A percentile compares a stretch with the other conserved stretches of the same genome.
These are phyloP conservation scores for Piscicola geometra DNA, from an alignment of 2,888 invertebrate genomes.

Conservation along the genomic window DNA sequence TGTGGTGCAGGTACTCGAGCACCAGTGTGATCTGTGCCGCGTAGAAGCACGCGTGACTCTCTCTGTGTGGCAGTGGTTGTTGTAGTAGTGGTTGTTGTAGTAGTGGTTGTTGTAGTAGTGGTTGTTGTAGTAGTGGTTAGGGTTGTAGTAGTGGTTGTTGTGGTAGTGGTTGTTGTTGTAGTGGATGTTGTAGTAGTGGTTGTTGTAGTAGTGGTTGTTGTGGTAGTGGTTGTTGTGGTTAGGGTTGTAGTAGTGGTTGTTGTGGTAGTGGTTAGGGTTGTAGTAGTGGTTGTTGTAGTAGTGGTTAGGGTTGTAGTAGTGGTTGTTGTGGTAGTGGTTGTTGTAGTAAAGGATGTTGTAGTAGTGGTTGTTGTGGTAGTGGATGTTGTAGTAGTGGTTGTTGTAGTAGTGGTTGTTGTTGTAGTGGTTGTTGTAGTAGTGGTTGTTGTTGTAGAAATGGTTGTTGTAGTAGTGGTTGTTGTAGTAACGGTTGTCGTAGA, in stretches of 20 bases:
- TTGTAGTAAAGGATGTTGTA: not conserved
- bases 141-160: not conserved
- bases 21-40: constrained; percentile 86
- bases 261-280: not conserved
- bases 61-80: constrained; percentile 38
- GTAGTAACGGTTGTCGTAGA: no score
- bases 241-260: not conserved
- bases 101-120: not conserved
- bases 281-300: not conserved
- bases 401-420: not conserved
- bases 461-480: no score
- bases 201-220: no score
- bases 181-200: no score
- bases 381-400: not conserved
- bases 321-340: no score
- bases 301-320: not conserved
- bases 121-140: not conserved
- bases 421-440: not conserved
- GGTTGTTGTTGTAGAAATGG: not conserved
- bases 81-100: not conserved
- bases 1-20: constrained; percentile 96
- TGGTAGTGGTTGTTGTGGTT: no score
- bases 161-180: not conserved
- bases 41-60: constrained; percentile 46
- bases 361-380: not conserved